Percentiles rank a stretch among this genome's conserved stretches.
Conservation (phyloP, 2,797 vertebrate genomes). For the Schizopygopsis pylzovi region DNA sequence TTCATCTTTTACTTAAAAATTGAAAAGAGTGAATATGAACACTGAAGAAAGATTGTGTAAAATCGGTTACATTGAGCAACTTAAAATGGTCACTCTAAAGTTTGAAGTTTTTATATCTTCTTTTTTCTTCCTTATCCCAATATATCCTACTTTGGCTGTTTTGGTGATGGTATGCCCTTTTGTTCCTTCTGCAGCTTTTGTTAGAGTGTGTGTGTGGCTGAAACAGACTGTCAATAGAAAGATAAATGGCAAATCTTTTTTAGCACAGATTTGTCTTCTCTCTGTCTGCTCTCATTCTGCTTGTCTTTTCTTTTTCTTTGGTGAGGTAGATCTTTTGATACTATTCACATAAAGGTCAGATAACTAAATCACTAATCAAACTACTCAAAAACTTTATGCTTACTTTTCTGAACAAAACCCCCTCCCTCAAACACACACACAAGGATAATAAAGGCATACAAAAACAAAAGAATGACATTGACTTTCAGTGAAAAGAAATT, state of each 20-base stretch:
- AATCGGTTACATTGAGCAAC: not conserved
- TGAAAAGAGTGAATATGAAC: not conserved
- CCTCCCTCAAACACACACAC: not conserved
- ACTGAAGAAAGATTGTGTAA: not conserved
- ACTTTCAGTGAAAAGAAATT: constrained; percentile 26
- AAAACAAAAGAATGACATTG: constrained; percentile 8
- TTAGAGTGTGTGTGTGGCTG: constrained; percentile 28
- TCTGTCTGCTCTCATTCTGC: not conserved
- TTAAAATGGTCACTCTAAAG: not conserved
- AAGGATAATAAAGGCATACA: constrained; percentile 12
- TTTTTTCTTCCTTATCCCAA: constrained; percentile 5
- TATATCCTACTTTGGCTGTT: constrained; percentile 30
- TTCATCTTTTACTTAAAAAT: not conserved
- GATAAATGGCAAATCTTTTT: constrained; percentile 52
- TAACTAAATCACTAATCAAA: constrained; percentile 20
- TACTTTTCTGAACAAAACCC: constrained; percentile 28
- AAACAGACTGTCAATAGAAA: constrained; percentile 45
- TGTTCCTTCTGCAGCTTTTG: constrained; percentile 29
- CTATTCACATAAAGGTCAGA: constrained; percentile 21
- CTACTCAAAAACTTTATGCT: constrained; percentile 23
- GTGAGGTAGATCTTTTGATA: constrained; percentile 43
- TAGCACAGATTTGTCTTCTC: constrained; percentile 43
- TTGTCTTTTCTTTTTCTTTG: constrained; percentile 19
- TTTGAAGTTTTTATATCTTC: not conserved
- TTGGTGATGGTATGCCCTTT: constrained; percentile 26